Conservation (phyloP, 2,113 vertebrate genomes). For the Hippopotamus amphibius region DNA sequence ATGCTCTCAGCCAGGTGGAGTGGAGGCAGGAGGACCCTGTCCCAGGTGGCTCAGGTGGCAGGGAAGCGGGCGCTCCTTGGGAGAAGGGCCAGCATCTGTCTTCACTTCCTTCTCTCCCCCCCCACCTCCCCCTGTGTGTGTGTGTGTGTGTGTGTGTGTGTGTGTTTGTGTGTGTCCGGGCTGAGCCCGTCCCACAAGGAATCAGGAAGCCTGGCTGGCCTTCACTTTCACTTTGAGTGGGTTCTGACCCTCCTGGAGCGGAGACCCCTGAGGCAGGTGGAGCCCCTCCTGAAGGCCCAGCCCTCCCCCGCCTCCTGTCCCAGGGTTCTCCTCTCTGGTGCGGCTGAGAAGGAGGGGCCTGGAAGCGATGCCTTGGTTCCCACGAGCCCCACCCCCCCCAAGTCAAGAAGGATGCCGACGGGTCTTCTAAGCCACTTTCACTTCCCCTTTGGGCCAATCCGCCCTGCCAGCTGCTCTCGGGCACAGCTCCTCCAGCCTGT, state of each 20-base stretch:
- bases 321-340: background rate
- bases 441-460: background rate
- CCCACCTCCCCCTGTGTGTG: background rate
- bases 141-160: background rate
- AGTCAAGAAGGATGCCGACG: background rate
- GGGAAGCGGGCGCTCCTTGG: background rate
- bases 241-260: background rate
- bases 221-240: background rate
- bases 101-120: background rate
- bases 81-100: background rate
- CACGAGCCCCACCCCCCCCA: background rate
- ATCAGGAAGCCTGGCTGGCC: background rate
- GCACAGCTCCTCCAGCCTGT: background rate
- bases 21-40: background rate
- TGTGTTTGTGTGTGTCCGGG: background rate
- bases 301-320: background rate
- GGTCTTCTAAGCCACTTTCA: background rate
- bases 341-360: background rate
- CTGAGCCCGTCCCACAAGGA: background rate
- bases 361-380: background rate
- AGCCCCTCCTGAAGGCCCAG: background rate
- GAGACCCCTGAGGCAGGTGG: too few species aligned
- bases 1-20: background rate
- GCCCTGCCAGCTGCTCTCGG: background rate
- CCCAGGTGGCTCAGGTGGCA: background rate